A percentile compares a stretch with the other conserved stretches of the same genome.
These are phyloP conservation scores for Centropus unirufus DNA, from an alignment of 2,113 vertebrate species.

Conservation along the genomic window DNA sequence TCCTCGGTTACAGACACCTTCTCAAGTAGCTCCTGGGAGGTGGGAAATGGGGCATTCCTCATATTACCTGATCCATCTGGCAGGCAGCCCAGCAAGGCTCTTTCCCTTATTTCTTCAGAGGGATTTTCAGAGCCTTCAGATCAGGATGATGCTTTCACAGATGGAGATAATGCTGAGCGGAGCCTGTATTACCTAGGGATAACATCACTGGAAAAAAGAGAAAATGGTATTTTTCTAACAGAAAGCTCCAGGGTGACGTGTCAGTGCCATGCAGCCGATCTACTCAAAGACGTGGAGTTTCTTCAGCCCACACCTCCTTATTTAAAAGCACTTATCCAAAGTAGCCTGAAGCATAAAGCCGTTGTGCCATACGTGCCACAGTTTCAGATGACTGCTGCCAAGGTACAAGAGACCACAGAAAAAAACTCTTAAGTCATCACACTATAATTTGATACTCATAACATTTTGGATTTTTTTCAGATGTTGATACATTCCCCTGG, in stretches of 20 bases:
- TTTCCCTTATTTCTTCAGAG: constrained; percentile 80
- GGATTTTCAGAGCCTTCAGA: constrained; percentile 84
- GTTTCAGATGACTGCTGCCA: constrained; percentile 77
- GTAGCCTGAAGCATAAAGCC: constrained; percentile 19
- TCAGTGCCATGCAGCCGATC: not conserved
- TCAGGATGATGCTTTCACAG: constrained; percentile 64
- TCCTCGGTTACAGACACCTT: constrained; percentile 71
- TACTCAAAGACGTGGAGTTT: constrained; percentile 17
- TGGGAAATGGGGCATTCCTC: constrained; percentile 58
- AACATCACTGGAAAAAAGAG: constrained; percentile 56
- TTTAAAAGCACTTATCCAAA: constrained; percentile 16
- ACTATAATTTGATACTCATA: accelerated
- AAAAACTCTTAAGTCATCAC: constrained; percentile 22
- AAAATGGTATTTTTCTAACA: constrained; percentile 31
- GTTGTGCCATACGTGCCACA: constrained; percentile 86
- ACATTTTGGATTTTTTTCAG: not conserved
- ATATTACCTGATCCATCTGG: constrained; percentile 59
- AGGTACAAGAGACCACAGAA: constrained; percentile 62
- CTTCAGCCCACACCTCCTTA: constrained; percentile 56
- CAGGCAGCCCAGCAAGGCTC: not conserved
- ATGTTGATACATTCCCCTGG: not conserved
- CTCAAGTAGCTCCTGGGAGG: constrained; percentile 77
- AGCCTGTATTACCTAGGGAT: constrained; percentile 83
- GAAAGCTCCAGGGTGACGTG: not conserved
- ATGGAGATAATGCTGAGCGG: constrained; percentile 46